Evolutionary conservation across 1,140 invertebrate genomes (phyloP), one percentile per base, ranked within the genome.

Genomic region (Maconellicoccus hirsutus): DNA sequence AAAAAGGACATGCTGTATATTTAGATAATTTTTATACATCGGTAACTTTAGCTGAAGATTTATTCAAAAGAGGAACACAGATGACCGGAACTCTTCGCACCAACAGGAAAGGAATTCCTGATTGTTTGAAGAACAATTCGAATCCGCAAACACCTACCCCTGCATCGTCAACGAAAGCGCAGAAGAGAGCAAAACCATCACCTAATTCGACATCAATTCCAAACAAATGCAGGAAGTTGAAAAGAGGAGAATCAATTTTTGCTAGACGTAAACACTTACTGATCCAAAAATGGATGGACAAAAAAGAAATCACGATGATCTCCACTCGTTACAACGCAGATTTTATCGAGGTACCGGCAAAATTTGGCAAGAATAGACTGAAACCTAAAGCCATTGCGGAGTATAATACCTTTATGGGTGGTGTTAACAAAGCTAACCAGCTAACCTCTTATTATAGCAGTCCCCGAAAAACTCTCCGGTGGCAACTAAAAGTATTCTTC

Each of bases 401-500:
- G 72, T 81, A 80, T 71, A 80, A 79, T 73, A 70, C 72, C 66
- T 71, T 79, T 73, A 80, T 80, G 78, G 76, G 76, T 29, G 77
- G 73, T 71, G 78, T 80, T 25, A 78, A 80, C 74, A 78, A 78
- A 73, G 73, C 75, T 39, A 78, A 81, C 73, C 77, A 76, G 75
- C 70, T 79, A 66, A 78, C 76, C 69, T 71, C 72, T 23, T 63
- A 72, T 39, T 80, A 80, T 73, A 75, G 76, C 70, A 74, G 78
- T 29, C 72, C 78, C 70, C 73, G 78, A 70, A 78, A 79, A 74
- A 75, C 70, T 39, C 72, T 69, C 23, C 79, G 78, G 74, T 80
- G 79, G 78, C 80, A 77, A 76, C 76, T 77, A 38, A 73, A 73
- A 63, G 74, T 79, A 59, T 79, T 79, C 69, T 80, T 75, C 73